Conservation (phyloP, 2,113 vertebrate species). For the Hippocampus comes region DNA sequence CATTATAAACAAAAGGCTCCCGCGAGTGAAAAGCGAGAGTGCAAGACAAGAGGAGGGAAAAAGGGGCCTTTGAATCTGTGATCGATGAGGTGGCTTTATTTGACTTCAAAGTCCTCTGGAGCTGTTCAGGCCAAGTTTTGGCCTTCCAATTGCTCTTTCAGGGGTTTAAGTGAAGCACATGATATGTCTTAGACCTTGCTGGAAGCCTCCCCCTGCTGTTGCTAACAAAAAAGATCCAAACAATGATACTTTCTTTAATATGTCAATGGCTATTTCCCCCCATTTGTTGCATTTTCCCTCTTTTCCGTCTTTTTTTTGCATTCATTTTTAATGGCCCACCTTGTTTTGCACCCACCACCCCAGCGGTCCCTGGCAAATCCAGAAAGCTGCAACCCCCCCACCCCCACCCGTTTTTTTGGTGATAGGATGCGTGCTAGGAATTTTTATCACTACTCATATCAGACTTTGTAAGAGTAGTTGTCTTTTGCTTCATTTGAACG, state of each 20-base stretch:
- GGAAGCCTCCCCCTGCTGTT: slow-evolving; percentile 76
- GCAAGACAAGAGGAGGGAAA: slow-evolving; percentile 36
- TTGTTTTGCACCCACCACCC: slow-evolving; percentile 61
- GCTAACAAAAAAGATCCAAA: slow-evolving; percentile 76
- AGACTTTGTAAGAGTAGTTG: slow-evolving; percentile 74
- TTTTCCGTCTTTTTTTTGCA: slow-evolving; percentile 68
- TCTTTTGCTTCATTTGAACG: slow-evolving; percentile 80
- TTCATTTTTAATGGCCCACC: slow-evolving; percentile 72
- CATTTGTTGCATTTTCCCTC: slow-evolving; percentile 67
- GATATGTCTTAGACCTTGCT: slow-evolving; percentile 75
- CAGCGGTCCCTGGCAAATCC: slow-evolving; percentile 56
- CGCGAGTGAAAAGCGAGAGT: slow-evolving; percentile 51
- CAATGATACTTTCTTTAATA: slow-evolving; percentile 82
- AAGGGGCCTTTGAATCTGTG: slow-evolving; percentile 73
- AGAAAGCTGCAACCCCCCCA: slow-evolving; percentile 22
- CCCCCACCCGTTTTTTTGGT: slow-evolving; percentile 33
- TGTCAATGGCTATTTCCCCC: slow-evolving; percentile 70
- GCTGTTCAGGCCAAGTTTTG: slow-evolving; percentile 54
- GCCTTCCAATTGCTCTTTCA: slow-evolving; percentile 52
- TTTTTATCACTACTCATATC: slow-evolving; percentile 81
- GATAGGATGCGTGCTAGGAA: slow-evolving; percentile 69
- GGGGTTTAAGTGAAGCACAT: slow-evolving; percentile 63
- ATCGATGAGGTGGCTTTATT: slow-evolving; percentile 81
- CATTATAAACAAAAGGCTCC: slow-evolving; percentile 62
- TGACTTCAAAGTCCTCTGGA: slow-evolving; percentile 71